Percentiles rank a stretch among this genome's conserved stretches.
These are phyloP conservation scores for Cerastis leucographa DNA, from an alignment of 2,888 invertebrate species.

Conservation along the genomic window DNA sequence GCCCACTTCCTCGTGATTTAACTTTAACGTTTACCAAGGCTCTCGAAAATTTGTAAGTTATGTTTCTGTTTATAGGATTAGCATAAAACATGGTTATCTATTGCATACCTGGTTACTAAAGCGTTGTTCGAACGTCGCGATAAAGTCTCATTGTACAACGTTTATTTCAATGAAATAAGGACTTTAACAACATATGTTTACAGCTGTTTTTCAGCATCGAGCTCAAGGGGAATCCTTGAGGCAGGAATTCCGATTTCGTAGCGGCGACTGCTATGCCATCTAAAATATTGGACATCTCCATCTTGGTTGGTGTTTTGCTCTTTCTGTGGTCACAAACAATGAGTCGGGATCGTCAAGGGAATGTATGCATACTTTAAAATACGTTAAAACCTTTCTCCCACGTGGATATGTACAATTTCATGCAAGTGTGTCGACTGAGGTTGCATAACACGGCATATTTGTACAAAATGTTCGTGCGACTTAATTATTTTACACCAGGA, in stretches of 20 bases:
- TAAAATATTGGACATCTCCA: slow-evolving; percentile 91
- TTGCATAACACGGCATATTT: slow-evolving; percentile 44
- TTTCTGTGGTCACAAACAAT: slow-evolving; percentile 89
- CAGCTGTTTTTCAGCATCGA: slow-evolving; percentile 74
- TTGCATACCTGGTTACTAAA: slow-evolving; percentile 88
- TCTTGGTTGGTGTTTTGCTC: slow-evolving; percentile 88
- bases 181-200: slow-evolving; percentile 78
- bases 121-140: slow-evolving; percentile 84
- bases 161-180: slow-evolving; percentile 74
- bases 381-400: slow-evolving; percentile 81
- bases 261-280: slow-evolving; percentile 90
- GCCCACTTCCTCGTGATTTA: slow-evolving; percentile 76
- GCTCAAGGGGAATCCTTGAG: slow-evolving; percentile 80
- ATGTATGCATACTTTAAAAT: slow-evolving; percentile 88
- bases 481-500: slow-evolving; percentile 25
- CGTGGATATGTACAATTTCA: slow-evolving; percentile 75
- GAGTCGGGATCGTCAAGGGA: slow-evolving; percentile 88
- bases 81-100: slow-evolving; percentile 89
- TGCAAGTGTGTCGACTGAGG: slow-evolving; percentile 60
- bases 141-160: slow-evolving; percentile 79
- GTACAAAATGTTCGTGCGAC: slow-evolving; percentile 17
- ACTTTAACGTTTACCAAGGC: slow-evolving; percentile 75
- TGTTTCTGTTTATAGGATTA: slow-evolving; percentile 86
- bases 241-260: slow-evolving; percentile 88
- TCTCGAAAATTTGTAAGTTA: slow-evolving; percentile 88